A percentile compares a stretch with the other conserved stretches of the same genome.
phyloP scores from a whole-genome alignment of 1,140 invertebrate species.

The Saxidomus purpurata region DNA sequence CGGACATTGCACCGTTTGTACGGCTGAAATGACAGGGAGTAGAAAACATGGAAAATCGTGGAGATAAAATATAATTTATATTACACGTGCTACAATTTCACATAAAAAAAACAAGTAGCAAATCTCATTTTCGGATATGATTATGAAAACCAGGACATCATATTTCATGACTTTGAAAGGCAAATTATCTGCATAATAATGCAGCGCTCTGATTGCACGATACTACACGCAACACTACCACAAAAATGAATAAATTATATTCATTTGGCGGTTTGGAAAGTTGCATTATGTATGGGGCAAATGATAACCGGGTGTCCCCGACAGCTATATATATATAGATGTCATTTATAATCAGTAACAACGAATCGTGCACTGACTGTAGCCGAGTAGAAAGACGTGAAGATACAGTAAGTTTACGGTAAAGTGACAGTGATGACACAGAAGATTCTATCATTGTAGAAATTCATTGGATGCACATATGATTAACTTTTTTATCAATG shows the following conservation, averaged over 20 bases:
- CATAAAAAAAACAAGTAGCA: background rate
- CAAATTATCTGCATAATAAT: slow-evolving; percentile 6
- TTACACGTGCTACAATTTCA: background rate
- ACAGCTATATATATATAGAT: too few relatives aligned
- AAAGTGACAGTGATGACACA: too few relatives aligned
- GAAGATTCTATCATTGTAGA: too few relatives aligned
- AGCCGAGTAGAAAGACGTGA: too few relatives aligned
- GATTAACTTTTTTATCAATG: too few relatives aligned
- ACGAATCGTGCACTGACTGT: too few relatives aligned
- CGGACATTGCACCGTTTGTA: background rate
- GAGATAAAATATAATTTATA: slow-evolving; percentile 24
- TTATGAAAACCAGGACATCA: background rate
- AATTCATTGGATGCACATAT: too few relatives aligned
- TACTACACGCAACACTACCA: background rate
- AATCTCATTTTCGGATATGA: slow-evolving; percentile 1
- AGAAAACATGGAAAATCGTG: background rate
- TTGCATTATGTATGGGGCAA: background rate
- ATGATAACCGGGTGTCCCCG: background rate
- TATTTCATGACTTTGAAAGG: background rate
- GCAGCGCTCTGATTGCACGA: background rate
- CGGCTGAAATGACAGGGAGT: background rate
- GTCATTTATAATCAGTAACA: too few relatives aligned
- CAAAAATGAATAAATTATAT: background rate
- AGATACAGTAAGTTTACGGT: too few relatives aligned
- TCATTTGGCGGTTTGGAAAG: background rate